These are phyloP conservation scores for Drosophila jambulina DNA, from an alignment of 1,140 invertebrate genomes.

Conservation along the genomic window DNA sequence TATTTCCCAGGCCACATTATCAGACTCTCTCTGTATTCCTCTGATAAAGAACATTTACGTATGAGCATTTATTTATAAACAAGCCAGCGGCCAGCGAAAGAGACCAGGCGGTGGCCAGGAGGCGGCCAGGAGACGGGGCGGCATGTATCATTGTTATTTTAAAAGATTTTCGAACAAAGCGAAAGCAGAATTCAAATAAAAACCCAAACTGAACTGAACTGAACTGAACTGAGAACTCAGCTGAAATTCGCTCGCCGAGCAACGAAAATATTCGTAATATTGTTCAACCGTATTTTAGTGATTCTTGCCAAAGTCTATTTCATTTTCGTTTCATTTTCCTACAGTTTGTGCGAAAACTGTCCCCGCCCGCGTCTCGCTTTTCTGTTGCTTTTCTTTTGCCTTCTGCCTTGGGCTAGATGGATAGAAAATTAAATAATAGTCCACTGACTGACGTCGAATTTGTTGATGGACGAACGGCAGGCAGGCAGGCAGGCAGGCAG, in stretches of 20 bases:
- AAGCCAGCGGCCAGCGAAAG: conserved; percentile 59
- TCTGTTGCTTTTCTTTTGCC: background rate
- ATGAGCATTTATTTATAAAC: conserved; percentile 82
- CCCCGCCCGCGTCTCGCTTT: conserved; percentile 24
- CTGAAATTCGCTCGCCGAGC: conserved; percentile 33
- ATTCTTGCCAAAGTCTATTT: conserved; percentile 59
- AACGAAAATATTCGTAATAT: conserved; percentile 70
- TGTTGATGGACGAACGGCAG: conserved; percentile 42
- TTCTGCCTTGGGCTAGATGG: conserved; percentile 51
- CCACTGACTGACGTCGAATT: conserved; percentile 69
- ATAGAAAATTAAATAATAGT: conserved; percentile 78
- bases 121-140: conserved; percentile 9
- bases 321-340: conserved; percentile 42
- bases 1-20: conserved; percentile 44
- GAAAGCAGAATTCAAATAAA: conserved; percentile 26
- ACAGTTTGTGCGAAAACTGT: conserved; percentile 52
- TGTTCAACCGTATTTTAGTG: conserved; percentile 70
- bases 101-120: conserved; percentile 15
- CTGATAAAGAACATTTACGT: conserved; percentile 81
- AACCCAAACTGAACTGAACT: conserved; percentile 28
- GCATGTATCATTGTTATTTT: conserved; percentile 83
- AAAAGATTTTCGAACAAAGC: conserved; percentile 73
- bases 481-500: conserved; percentile 3
- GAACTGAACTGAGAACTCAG: conserved; percentile 29
- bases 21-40: background rate